phyloP scores from a whole-genome alignment of 2,888 invertebrate species.

The Alloplasta piceator region DNA sequence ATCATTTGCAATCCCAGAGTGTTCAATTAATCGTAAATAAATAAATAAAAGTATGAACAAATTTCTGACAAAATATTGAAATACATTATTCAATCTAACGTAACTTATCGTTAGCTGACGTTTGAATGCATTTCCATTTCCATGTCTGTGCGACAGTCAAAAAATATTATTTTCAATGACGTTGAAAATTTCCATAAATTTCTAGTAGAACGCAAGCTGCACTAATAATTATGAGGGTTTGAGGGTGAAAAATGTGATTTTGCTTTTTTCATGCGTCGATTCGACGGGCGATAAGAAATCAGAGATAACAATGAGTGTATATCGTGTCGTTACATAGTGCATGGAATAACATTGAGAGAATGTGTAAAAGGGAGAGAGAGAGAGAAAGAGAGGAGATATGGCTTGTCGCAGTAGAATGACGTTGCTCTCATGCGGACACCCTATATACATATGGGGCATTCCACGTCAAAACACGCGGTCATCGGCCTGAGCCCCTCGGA shows the following conservation, averaged over 20 bases:
- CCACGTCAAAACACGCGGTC: too few species aligned
- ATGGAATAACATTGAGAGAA: constrained; percentile 9
- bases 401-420: constrained; percentile 15
- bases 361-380: constrained; percentile 3
- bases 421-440: constrained; percentile 24
- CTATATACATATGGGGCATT: constrained; percentile 28
- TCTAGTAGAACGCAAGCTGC: background rate
- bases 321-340: constrained; percentile 9
- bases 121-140: too few species aligned
- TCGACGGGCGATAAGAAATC: constrained; percentile 39
- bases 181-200: background rate
- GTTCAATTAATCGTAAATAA: too few species aligned
- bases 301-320: constrained; percentile 13
- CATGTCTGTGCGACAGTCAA: too few species aligned
- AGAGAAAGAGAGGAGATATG: constrained; percentile 37
- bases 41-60: too few species aligned
- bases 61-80: too few species aligned
- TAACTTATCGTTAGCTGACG: too few species aligned
- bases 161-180: too few species aligned
- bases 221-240: constrained; percentile 2
- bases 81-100: too few species aligned
- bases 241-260: background rate
- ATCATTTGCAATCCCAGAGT: too few species aligned
- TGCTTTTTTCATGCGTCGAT: background rate
- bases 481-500: too few species aligned